Conservation (phyloP, 2,113 vertebrate genomes). For the Myrmecophaga tridactyla region DNA sequence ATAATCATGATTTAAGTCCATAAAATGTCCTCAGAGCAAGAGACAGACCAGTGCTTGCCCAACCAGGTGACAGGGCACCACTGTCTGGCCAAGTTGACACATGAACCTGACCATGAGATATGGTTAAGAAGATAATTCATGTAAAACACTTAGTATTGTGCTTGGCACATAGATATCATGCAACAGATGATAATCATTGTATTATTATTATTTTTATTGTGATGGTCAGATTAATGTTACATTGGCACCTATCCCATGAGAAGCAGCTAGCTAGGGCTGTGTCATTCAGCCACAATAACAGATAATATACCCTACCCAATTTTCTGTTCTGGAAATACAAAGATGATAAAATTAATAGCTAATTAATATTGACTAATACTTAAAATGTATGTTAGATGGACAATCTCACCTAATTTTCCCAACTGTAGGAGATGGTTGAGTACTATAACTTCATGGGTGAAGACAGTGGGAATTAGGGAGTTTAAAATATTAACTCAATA, state of each 20-base stretch:
- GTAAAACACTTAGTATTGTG: neutral
- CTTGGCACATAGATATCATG: neutral
- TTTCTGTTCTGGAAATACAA: neutral
- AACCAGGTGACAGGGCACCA: too few species aligned
- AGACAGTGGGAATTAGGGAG: too few species aligned
- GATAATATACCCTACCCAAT: neutral
- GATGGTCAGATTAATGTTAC: neutral
- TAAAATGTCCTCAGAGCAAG: too few species aligned
- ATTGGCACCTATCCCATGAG: neutral
- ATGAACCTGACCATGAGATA: too few species aligned
- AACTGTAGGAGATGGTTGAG: too few species aligned
- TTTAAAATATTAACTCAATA: too few species aligned
- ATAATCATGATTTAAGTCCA: too few species aligned
- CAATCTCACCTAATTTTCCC: neutral
- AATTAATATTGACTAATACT: neutral
- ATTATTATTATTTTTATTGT: neutral
- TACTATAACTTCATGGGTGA: too few species aligned
- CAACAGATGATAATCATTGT: neutral
- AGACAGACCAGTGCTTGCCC: too few species aligned
- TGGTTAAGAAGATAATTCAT: neutral
- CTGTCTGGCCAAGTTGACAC: too few species aligned
- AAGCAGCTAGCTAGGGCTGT: neutral
- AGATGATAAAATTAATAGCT: neutral
- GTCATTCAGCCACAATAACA: neutral
- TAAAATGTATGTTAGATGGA: neutral